Evolutionary conservation across 2,797 vertebrate genomes (phyloP), one percentile per base, ranked within the genome.

Genomic region (Dryobates pubescens): DNA sequence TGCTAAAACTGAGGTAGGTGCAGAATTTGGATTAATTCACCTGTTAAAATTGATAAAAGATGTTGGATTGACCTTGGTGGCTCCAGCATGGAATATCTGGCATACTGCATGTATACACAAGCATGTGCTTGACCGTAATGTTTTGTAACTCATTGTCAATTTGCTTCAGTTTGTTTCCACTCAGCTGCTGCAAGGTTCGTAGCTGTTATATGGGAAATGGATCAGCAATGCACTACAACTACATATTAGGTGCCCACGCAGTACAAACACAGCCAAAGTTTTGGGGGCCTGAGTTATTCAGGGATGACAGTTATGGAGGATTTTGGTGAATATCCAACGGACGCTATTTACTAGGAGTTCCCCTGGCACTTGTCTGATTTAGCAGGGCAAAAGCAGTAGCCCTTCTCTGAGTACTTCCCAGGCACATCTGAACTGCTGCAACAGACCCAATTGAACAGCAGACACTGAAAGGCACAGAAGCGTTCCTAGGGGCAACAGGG

Each of bases 11-110:
- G 68, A 87, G 89, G 17, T 58, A 89, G 8, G 9, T 11, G 34
- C 59, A 93, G 73, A 90, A 93, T 86, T 54, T 29, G 6, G 72
- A 92, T 56, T 71, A 91, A 77, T 94, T 92, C 86, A 86, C 54
- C 86, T 20, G 1, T 74, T 81, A 32, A 71, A 94, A 94, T 30
- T 81, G 93, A 89, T 83, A 75, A 94, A 94, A 87, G 59, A 76
- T 36, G 34, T 82, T 64, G 63, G 38, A 23, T 64, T 89, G 74
- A 78, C 67, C 93, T 81, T 29, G 1, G 45, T 54, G 89, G 76
- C 73, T 92, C 49, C 67, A 79, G 71, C 5, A 1, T 54, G 49
- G n/a, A 93, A 45, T 89, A 78, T 82, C 2, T 90, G 70, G 17
- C 79, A 81, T 58, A 56, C 34, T 73, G 73, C 22, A 68, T 41